Conservation (phyloP, 1,140 invertebrate species). For the Rhopalosiphum padi region DNA sequence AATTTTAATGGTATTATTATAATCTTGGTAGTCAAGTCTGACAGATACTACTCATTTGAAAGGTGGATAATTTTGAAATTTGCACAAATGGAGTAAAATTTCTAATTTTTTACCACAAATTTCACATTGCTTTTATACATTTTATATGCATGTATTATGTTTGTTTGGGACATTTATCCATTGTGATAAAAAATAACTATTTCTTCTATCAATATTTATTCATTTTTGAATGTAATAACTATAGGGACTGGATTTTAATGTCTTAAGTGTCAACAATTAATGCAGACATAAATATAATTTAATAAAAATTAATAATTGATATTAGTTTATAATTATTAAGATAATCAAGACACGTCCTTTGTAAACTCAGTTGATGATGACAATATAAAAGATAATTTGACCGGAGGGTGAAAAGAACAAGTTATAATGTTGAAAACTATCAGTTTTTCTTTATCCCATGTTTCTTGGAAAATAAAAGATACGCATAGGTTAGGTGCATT, state of each 20-base stretch:
- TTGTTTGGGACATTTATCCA: neutral
- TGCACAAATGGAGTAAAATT: neutral
- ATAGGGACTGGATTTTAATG: neutral
- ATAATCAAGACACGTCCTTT: neutral
- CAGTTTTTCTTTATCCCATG: neutral
- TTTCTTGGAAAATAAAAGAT: neutral
- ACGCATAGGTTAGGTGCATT: too few species aligned
- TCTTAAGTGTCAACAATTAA: neutral
- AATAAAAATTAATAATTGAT: neutral
- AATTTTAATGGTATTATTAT: neutral
- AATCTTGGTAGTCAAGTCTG: neutral
- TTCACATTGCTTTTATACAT: neutral
- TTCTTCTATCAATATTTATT: neutral
- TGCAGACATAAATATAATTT: neutral
- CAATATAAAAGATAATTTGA: neutral
- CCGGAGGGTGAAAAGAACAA: neutral
- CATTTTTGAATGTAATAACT: neutral
- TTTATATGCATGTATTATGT: neutral
- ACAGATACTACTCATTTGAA: neutral
- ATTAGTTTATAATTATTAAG: neutral
- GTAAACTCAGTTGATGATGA: neutral
- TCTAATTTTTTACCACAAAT: neutral
- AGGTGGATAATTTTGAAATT: neutral
- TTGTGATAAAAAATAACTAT: neutral
- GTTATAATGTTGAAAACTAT: neutral